Evolutionary conservation across 2,113 vertebrate species (phyloP).

Genomic region (Donacobius atricapilla): DNA sequence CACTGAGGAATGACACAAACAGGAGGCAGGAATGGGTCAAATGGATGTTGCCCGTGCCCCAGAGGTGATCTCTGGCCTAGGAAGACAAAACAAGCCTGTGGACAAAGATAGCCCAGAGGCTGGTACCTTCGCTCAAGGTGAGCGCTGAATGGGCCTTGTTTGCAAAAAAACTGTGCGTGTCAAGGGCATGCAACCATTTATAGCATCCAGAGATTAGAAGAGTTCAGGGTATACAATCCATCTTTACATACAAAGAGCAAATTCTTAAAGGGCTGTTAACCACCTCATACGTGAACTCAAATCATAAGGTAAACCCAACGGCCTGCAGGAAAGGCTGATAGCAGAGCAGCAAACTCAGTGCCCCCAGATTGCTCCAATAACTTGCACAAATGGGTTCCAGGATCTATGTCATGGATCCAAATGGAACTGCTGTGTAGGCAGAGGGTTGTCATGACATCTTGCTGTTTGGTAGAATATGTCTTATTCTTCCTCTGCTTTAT

Average conservation of each 20-base stretch:
- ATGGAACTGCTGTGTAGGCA: background rate
- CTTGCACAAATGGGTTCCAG: background rate
- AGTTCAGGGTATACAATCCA: background rate
- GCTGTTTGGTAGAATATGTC: background rate
- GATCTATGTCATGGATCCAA: background rate
- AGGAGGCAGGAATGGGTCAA: background rate
- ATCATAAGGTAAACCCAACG: background rate
- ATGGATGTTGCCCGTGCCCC: background rate
- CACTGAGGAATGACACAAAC: background rate
- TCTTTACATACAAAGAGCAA: conserved; percentile 24
- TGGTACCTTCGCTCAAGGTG: background rate
- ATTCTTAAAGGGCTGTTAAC: background rate
- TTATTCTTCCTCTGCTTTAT: background rate
- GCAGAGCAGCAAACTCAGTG: background rate
- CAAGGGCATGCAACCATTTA: background rate
- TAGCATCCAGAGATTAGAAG: background rate
- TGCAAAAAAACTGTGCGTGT: background rate
- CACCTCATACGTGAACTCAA: background rate
- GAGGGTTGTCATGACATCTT: background rate
- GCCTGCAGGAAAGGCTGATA: conserved; percentile 16
- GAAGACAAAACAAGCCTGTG: background rate
- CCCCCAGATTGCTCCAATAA: background rate
- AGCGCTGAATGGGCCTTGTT: background rate
- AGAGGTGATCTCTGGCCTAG: background rate
- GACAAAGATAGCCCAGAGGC: background rate